phyloP scores from a whole-genome alignment of 1,140 invertebrate genomes.

The Gonioctena quinquepunctata region DNA sequence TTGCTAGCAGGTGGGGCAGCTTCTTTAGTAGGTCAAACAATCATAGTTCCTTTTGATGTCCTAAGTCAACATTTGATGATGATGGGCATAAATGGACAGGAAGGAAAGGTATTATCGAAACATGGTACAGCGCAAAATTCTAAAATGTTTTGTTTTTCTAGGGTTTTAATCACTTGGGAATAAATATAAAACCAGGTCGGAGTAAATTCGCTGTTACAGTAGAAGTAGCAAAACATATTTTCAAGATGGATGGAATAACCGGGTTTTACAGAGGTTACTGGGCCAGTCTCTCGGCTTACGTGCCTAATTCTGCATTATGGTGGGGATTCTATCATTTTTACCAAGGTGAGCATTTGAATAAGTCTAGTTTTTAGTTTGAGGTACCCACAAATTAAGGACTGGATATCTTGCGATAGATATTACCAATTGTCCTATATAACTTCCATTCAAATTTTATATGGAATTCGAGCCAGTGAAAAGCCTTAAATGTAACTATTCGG shows the following conservation, averaged over 20 bases:
- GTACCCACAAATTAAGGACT: not conserved
- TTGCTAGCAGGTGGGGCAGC: slow-evolving; percentile 84
- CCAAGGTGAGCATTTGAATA: slow-evolving; percentile 78
- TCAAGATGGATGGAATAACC: slow-evolving; percentile 75
- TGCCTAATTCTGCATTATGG: slow-evolving; percentile 95
- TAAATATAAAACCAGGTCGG: slow-evolving; percentile 39
- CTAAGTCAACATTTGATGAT: slow-evolving; percentile 97
- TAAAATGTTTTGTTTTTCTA: too few species aligned
- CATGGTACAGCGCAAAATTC: too few species aligned
- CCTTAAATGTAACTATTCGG: too few species aligned
- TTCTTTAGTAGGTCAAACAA: slow-evolving; percentile 91
- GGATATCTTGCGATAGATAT: not conserved
- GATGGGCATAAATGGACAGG: slow-evolving; percentile 63
- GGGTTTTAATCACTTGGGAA: slow-evolving; percentile 43
- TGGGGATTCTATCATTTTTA: slow-evolving; percentile 95
- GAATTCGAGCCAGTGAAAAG: too few species aligned
- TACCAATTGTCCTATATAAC: too few species aligned
- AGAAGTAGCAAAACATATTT: slow-evolving; percentile 74
- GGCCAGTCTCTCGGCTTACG: slow-evolving; percentile 89
- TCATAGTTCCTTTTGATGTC: slow-evolving; percentile 95
- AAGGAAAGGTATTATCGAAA: slow-evolving; percentile 31
- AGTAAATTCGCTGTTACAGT: slow-evolving; percentile 65
- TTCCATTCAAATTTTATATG: too few species aligned
- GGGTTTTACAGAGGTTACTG: slow-evolving; percentile 94
- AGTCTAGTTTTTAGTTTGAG: not conserved